Base-by-base conservation (phyloP, 2,888 invertebrate species). In the Drosophila paracracens region DNA sequence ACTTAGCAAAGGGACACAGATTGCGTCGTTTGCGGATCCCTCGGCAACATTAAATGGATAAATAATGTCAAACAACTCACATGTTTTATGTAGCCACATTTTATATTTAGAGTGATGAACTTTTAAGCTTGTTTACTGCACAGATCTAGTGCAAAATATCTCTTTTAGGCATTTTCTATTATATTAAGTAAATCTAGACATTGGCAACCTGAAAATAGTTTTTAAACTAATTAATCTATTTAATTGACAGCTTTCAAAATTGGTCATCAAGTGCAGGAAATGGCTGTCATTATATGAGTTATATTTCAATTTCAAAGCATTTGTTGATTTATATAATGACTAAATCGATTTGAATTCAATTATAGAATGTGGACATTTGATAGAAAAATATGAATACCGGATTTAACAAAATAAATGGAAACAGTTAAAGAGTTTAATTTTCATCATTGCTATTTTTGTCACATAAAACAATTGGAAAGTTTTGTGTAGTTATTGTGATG, bases 261-360 rank as follows among this genome's bases (percentile, higher is more conserved):
- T 36, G 7, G 33, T 2, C 59, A 57, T 68, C 60, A 68, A 60
- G 52, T 74, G 56, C 67, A 60, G 21, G 58, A 68, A 67, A 65
- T 54, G 27, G 38, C 46, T 61, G 66, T 68, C 27, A 76, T 61
- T 59, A 72, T 82, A 70, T 52, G 70, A 70, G 27, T 35, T 51
- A 64, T 48, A 36, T 56, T 62, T 67, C 65, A 72, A 56, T 79
- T 82, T 66, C 62, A 72, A 38, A 53, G 21, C 57, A 36, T 70
- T 51, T 40, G 43, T 75, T 75, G 61, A 70, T 70, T 70, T 70
- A 56, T 64, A 50, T 43, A 50, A 46, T 21, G 46, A 21, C 48
- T 18, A 54, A 57, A 76, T 70, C 53, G 66, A 66, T 75, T 56
- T 63, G 27, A 29, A 33, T 50, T 8, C n/a, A 27, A 11, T n/a